Evolutionary conservation across 2,888 invertebrate genomes (phyloP).

Genomic region (Meteorus cinctellus): DNA sequence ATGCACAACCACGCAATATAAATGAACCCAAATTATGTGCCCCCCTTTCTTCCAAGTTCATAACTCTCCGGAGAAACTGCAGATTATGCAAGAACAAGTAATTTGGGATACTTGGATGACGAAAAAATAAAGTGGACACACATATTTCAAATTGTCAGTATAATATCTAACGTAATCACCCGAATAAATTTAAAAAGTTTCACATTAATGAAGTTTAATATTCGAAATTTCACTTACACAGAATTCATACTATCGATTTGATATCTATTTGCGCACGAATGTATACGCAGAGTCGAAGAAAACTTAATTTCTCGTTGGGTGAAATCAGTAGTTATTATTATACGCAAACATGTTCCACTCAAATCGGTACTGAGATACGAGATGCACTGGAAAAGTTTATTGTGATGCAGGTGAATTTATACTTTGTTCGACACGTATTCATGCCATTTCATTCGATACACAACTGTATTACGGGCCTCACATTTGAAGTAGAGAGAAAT

Average conservation of each 20-base stretch:
- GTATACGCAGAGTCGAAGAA: background rate
- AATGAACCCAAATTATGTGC: too few relatives aligned
- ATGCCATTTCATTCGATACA: background rate
- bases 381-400: background rate
- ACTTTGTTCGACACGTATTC: background rate
- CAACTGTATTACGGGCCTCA: background rate
- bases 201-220: background rate
- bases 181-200: background rate
- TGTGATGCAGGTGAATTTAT: background rate
- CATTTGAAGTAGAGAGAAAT: background rate
- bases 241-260: background rate
- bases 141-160: background rate
- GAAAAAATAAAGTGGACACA: background rate
- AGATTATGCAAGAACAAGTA: too few relatives aligned
- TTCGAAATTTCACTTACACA: background rate
- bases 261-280: background rate
- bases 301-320: background rate
- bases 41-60: too few relatives aligned
- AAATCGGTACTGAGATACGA: background rate
- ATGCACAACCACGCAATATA: too few relatives aligned
- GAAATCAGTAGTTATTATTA: background rate
- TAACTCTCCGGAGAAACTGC: too few relatives aligned
- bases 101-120: background rate
- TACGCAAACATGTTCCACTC: background rate
- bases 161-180: conserved; percentile 1